Evolutionary conservation across 2,797 vertebrate species (phyloP), one percentile per base, ranked within the genome.

Genomic region (Naso thynnoides): DNA sequence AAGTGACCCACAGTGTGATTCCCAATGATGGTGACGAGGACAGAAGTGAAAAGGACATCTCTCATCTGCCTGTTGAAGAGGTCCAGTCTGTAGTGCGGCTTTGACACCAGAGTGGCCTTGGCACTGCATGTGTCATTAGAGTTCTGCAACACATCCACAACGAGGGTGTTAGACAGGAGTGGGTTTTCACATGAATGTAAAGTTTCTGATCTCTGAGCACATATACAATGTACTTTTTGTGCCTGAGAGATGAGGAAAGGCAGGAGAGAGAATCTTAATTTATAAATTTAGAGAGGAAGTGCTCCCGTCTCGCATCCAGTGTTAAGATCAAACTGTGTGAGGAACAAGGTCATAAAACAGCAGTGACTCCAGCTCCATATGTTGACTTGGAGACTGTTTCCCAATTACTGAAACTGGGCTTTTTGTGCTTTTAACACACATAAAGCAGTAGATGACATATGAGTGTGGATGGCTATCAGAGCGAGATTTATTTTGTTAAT

Each of bases 1-100:
- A 99, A 93, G 87, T 99, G 97, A 5, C 95, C 97, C 76, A 99
- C 92, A 0, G 98, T 98, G 83, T 92, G 76, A 0, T 92, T 76
- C n/a, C 86, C 93, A 2, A 93, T 86, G n/a, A 84, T 86, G 0
- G 95, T 97, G 84, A 98, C 93, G 0, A 97, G 88, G 64, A 99
- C 84, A 4, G 98, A 91, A 0, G 98, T 98, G 79, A 99, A 90
- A 54, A 96, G 93, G 45, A 96, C 86, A 0, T 88, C 62, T 1
- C 77, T 92, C 95, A 99, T 92, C 31, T 91, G 82, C 19, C 95
- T 94, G 0, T 96, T 95, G 91, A 99, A 98, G 31, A 98, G 83
- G 70, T 99, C 98, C 42, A 96, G 82, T 58, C 96, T 95, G 83
- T 89, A 80, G 68, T 92, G 85, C 0, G 92, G 79, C 5, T 91